Evolutionary conservation across 2,888 invertebrate genomes (phyloP).

Genomic region (Calameuta filiformis): DNA sequence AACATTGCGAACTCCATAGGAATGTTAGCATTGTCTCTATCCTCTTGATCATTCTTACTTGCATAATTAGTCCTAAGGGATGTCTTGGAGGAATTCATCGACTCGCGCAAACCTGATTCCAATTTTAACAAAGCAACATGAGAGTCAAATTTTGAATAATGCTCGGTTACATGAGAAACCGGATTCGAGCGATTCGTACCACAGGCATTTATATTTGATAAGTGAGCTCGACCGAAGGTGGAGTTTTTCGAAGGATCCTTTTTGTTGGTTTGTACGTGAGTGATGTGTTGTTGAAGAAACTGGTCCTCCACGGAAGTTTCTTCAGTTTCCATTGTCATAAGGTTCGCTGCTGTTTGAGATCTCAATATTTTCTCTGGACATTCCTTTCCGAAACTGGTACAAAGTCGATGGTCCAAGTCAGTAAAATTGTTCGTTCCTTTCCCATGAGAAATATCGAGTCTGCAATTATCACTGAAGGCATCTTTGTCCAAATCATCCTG

Average conservation of each 20-base stretch:
- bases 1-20: neutral
- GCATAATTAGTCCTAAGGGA: neutral
- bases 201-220: conserved; percentile 42
- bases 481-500: neutral
- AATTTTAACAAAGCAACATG: neutral
- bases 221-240: neutral
- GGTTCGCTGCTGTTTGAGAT: neutral
- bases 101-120: neutral
- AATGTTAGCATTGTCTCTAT: neutral
- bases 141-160: neutral
- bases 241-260: conserved; percentile 18
- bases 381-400: neutral
- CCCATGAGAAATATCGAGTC: neutral
- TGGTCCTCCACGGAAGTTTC: conserved; percentile 23
- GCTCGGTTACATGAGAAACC: conserved; percentile 20
- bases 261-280: conserved; percentile 31
- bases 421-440: neutral
- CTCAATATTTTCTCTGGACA: conserved; percentile 8
- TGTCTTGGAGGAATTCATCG: neutral
- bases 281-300: conserved; percentile 31
- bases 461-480: neutral
- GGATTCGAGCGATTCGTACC: conserved; percentile 44
- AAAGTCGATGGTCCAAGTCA: neutral
- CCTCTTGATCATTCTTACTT: conserved; percentile 3
- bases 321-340: neutral